Evolutionary conservation across 30 jellyfish, hydroid and myxozoan genomes (phyloP), one percentile per base, ranked within the genome.

Genomic region (Clytia hemisphaerica): DNA sequence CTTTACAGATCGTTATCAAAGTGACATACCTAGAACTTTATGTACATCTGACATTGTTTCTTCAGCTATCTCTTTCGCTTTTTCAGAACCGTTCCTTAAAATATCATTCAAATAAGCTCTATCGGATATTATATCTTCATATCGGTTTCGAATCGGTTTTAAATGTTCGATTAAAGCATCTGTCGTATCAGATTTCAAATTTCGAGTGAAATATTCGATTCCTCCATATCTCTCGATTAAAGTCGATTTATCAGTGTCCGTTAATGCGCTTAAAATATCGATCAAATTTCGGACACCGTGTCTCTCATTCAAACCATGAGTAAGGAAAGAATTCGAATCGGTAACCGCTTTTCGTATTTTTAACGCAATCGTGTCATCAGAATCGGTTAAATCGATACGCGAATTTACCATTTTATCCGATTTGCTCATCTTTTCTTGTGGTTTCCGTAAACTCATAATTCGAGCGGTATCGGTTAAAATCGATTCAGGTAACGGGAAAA

Each of bases 391-490:
- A 9, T 85, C 89, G 14, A 85, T 85, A 24, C 93, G 58, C 28
- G 94, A 83, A 15, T 72, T 77, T 57, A 21, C 76, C 14, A 72
- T 44, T 50, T 72, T 30, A 14, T 80, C 90, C 37, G 96, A 85
- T 47, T 85, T 85, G 91, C 96, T 85, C 96, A 85, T 85, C 51
- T 85, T 85, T 58, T 40, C 61, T 12, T 44, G 37, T 38, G 96
- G 96, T 53, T 78, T 76, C 38, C 82, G 90, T 62, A 85, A 67
- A 29, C 82, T 73, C 86, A 71, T 73, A 25, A 85, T 79, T 14
- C 96, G 72, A 46, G 86, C 63, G 5, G 84, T 48, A 24, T 59
- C 25, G 21, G 90, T 83, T 70, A 70, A 27, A 22, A 76, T 24
- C 7, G 95, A 75, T 30, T 45, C 54, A 40, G 96, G 96, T 24